Percentiles rank a stretch among this genome's conserved stretches.
Evolutionary conservation across 2,888 invertebrate species (phyloP).

Genomic region (Morpho helenor): DNA sequence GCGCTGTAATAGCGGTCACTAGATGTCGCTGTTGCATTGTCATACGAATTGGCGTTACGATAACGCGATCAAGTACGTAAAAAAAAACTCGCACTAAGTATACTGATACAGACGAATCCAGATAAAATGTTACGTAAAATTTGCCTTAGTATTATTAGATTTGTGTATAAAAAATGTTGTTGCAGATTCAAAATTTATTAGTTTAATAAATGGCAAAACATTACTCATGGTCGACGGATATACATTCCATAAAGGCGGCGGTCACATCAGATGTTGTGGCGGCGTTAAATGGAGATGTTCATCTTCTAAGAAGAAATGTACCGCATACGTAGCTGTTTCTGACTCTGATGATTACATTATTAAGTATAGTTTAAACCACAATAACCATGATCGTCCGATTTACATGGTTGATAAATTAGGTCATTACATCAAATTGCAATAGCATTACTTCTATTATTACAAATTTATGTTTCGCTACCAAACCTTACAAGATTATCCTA

Average conservation of each 20-base stretch:
- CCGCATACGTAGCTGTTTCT: conserved; percentile 28
- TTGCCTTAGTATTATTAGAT: not conserved
- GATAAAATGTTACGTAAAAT: too few relatives aligned
- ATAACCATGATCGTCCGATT: conserved; percentile 26
- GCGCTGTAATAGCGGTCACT: too few relatives aligned
- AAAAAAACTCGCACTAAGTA: too few relatives aligned
- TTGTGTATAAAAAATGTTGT: conserved; percentile 3
- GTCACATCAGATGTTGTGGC: conserved; percentile 18
- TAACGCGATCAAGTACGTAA: too few relatives aligned
- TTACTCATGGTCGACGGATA: conserved; percentile 30
- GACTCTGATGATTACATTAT: conserved; percentile 24
- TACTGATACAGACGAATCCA: too few relatives aligned
- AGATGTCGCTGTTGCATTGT: too few relatives aligned
- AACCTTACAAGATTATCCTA: too few relatives aligned
- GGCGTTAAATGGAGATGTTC: conserved; percentile 30
- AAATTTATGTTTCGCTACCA: too few relatives aligned
- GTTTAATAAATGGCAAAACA: conserved; percentile 19
- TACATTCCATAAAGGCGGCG: conserved; percentile 28
- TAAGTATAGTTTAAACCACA: conserved; percentile 22
- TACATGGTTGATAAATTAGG: conserved; percentile 17
- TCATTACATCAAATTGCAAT: conserved; percentile 12
- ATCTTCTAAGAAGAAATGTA: conserved; percentile 30
- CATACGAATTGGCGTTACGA: too few relatives aligned
- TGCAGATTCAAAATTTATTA: conserved; percentile 28
- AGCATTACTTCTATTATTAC: not conserved